phyloP scores from a whole-genome alignment of 2,113 vertebrate genomes.

The Brachyhypopomus gauderio region DNA sequence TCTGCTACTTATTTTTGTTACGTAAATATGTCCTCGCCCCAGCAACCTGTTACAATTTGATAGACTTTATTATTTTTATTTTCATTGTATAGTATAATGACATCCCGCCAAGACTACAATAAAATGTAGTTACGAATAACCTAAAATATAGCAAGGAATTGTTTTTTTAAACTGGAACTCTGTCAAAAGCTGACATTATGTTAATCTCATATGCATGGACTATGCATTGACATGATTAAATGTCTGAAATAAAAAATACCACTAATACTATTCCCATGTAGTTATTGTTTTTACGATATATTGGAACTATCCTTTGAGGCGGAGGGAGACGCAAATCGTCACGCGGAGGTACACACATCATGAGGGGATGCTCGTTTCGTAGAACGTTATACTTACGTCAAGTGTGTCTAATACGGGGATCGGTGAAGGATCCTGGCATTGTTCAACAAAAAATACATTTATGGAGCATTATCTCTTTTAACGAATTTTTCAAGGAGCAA shows the following conservation, averaged over 20 bases:
- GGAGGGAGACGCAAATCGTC: slow-evolving; percentile 15
- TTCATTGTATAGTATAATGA: too few relatives aligned
- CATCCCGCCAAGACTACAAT: too few relatives aligned
- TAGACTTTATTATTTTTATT: too few relatives aligned
- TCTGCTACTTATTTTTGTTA: too few relatives aligned
- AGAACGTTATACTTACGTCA: slow-evolving; percentile 39
- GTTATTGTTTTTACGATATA: background rate
- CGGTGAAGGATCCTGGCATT: background rate
- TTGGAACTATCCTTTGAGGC: slow-evolving; percentile 36
- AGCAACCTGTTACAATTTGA: too few relatives aligned
- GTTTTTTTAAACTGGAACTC: too few relatives aligned
- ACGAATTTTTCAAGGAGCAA: background rate
- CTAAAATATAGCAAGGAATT: too few relatives aligned
- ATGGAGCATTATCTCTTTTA: background rate
- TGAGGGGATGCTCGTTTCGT: slow-evolving; percentile 24
- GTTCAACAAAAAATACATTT: background rate
- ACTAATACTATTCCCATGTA: background rate
- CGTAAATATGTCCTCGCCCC: too few relatives aligned
- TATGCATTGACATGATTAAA: background rate
- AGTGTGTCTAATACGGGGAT: background rate
- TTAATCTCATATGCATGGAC: too few relatives aligned
- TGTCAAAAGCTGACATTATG: too few relatives aligned
- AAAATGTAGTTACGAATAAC: too few relatives aligned
- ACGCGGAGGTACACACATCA: slow-evolving; percentile 43
- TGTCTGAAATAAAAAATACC: background rate